A percentile compares a stretch with the other conserved stretches of the same genome.
Conservation (phyloP, 64 coral and sea anemone species). For the Stichodactyla helianthus region DNA sequence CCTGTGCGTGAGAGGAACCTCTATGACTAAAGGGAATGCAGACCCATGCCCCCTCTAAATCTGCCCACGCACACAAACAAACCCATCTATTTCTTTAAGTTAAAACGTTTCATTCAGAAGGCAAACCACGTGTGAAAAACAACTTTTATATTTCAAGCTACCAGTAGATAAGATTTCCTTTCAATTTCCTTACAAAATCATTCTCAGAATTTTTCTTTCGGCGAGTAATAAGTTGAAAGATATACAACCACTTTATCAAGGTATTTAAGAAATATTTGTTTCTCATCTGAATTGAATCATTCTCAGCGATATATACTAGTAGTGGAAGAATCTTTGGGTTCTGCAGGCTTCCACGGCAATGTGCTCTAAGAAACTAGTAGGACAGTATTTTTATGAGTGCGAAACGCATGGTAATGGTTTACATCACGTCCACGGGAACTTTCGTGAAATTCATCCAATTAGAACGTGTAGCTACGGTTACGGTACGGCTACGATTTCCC, state of each 20-base stretch:
- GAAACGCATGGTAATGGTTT: no score
- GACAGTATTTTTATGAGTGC: no score
- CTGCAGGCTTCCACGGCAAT: not conserved
- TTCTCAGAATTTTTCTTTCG: not conserved
- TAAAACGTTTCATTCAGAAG: not conserved
- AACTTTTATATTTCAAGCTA: not conserved
- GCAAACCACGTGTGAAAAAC: not conserved
- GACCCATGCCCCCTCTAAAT: no score
- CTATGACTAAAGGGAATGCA: no score
- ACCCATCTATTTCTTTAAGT: no score
- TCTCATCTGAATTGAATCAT: not conserved
- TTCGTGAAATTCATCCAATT: no score
- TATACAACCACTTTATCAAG: slow-evolving; percentile 6
- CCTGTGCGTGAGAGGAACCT: no score
- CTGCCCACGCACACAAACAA: no score
- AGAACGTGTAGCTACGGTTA: no score
- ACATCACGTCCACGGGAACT: no score
- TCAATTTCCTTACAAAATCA: slow-evolving; percentile 3
- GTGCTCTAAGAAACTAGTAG: not conserved
- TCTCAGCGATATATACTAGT: not conserved
- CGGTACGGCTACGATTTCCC: no score
- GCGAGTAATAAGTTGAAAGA: not conserved
- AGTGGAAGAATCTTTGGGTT: not conserved
- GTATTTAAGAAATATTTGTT: not conserved
- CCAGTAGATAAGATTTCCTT: slow-evolving; percentile 7